These are phyloP conservation scores for Aphaenogaster ashmeadi DNA, from an alignment of 1,140 invertebrate genomes.

Conservation along the genomic window DNA sequence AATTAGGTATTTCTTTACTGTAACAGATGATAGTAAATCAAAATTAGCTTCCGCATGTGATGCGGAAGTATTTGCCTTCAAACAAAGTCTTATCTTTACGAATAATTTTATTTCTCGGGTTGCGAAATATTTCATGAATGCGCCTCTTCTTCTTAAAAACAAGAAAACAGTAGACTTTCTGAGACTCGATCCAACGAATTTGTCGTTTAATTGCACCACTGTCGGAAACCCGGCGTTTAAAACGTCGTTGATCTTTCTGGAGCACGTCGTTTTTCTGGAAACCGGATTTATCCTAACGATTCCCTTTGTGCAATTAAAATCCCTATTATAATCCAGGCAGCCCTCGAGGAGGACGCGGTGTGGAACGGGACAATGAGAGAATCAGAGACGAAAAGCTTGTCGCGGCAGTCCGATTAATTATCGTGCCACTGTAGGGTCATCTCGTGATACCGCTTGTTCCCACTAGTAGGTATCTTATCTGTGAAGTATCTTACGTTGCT, in stretches of 20 bases:
- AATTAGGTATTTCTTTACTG: background rate
- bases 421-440: constrained; percentile 33
- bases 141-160: background rate
- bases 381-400: constrained; percentile 59
- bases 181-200: constrained; percentile 36
- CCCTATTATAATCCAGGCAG: constrained; percentile 47
- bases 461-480: constrained; percentile 27
- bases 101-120: background rate
- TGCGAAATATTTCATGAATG: background rate
- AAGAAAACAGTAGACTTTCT: constrained; percentile 2
- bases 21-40: background rate
- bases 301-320: constrained; percentile 61
- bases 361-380: constrained; percentile 45
- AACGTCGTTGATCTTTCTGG: constrained; percentile 56
- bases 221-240: constrained; percentile 8
- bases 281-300: constrained; percentile 52
- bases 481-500: constrained; percentile 3
- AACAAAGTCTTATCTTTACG: background rate
- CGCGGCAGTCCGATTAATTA: constrained; percentile 57
- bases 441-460: constrained; percentile 10
- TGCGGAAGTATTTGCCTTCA: background rate
- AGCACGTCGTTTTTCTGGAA: constrained; percentile 49
- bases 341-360: constrained; percentile 16
- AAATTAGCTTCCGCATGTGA: background rate
- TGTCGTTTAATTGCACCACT: constrained; percentile 51